phyloP scores from a whole-genome alignment of 2,888 invertebrate genomes.

The Pterostichus niger region DNA sequence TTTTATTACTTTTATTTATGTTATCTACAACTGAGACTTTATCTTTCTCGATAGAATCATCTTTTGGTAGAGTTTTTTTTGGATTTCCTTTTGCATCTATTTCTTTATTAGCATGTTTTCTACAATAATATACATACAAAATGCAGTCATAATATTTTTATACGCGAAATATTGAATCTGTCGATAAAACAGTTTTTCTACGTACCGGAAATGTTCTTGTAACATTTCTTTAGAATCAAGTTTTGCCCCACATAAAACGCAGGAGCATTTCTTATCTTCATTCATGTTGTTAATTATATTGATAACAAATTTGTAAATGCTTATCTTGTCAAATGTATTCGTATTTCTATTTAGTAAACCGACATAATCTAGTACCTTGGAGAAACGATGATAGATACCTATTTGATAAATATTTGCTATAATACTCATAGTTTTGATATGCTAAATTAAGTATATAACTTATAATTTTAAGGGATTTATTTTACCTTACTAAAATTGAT shows the following conservation, averaged over 20 bases:
- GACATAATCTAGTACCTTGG: background rate
- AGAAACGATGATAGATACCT: background rate
- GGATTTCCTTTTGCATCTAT: slow-evolving; percentile 77
- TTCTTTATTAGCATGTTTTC: slow-evolving; percentile 83
- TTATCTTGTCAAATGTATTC: background rate
- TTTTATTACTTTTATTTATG: slow-evolving; percentile 72
- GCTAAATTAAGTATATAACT: slow-evolving; percentile 6
- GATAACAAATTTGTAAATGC: background rate
- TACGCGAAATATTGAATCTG: slow-evolving; percentile 23
- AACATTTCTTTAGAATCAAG: slow-evolving; percentile 78
- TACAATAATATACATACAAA: slow-evolving; percentile 70
- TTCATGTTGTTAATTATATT: slow-evolving; percentile 25
- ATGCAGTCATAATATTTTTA: slow-evolving; percentile 62
- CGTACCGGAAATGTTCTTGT: slow-evolving; percentile 81
- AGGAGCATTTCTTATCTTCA: slow-evolving; percentile 55
- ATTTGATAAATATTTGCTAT: background rate
- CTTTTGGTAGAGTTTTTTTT: slow-evolving; percentile 68
- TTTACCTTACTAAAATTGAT: background rate
- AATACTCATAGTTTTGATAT: slow-evolving; percentile 7
- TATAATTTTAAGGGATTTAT: background rate
- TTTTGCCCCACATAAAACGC: slow-evolving; percentile 69
- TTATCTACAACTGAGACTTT: slow-evolving; percentile 69
- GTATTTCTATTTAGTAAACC: background rate
- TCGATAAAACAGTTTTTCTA: slow-evolving; percentile 27
- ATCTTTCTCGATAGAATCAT: slow-evolving; percentile 72